Conservation (phyloP, 2,113 vertebrate genomes). For the Sminthopsis crassicaudata region DNA sequence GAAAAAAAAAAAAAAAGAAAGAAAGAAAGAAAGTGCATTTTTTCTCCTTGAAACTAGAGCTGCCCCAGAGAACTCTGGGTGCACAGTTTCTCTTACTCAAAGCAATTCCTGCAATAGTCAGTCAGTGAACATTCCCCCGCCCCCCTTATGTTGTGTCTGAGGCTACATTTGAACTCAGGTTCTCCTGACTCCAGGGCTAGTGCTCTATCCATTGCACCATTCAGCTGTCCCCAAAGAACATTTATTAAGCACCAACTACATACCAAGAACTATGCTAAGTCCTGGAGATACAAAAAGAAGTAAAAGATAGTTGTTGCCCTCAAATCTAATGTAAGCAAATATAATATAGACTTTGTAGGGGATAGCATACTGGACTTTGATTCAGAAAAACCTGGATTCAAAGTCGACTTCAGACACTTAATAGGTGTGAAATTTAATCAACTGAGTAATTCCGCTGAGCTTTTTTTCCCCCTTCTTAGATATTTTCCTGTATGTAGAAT, state of each 20-base stretch:
- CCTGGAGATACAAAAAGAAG: not conserved
- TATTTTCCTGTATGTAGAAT: not conserved
- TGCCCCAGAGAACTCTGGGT: not conserved
- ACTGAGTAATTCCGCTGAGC: not conserved
- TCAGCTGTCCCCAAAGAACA: not conserved
- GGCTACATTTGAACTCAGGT: too few relatives aligned
- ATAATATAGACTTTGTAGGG: not conserved
- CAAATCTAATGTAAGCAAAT: not conserved
- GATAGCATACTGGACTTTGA: not conserved
- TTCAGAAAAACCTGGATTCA: not conserved
- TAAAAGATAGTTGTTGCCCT: not conserved
- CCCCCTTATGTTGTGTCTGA: too few relatives aligned
- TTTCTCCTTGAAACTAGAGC: not conserved
- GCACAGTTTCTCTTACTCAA: not conserved
- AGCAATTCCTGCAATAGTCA: not conserved
- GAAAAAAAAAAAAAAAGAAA: too few relatives aligned
- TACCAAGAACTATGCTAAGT: not conserved
- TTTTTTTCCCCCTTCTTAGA: not conserved
- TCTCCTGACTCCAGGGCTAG: too few relatives aligned
- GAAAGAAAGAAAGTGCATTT: not conserved
- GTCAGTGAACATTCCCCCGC: not conserved
- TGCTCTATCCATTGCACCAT: too few relatives aligned
- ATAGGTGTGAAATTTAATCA: not conserved
- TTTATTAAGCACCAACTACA: not conserved
- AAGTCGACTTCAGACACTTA: not conserved